phyloP scores from a whole-genome alignment of 2,113 vertebrate species.

The Oreotragus oreotragus region DNA sequence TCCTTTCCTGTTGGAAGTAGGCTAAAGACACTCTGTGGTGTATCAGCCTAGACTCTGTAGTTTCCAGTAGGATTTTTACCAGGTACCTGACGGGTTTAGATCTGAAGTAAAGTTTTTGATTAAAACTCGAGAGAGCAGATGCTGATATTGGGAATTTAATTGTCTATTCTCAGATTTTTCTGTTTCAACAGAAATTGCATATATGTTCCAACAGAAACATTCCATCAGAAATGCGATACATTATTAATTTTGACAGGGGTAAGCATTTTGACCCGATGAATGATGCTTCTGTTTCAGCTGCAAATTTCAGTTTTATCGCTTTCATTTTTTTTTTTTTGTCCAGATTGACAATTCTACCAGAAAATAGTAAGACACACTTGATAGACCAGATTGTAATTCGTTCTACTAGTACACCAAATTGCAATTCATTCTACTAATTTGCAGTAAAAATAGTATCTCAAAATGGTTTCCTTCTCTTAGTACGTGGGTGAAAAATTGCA shows the following conservation, averaged over 20 bases:
- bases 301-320: neutral
- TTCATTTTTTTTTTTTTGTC: neutral
- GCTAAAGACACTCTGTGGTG: neutral
- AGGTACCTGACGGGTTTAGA: neutral
- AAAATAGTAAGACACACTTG: neutral
- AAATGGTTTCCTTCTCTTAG: neutral
- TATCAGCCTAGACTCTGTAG: neutral
- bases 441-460: neutral
- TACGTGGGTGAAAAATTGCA: neutral
- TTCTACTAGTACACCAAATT: neutral
- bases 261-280: constrained; percentile 2
- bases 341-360: constrained; percentile 22
- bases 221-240: neutral
- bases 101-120: neutral
- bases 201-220: neutral
- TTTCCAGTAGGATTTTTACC: neutral
- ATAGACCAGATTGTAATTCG: neutral
- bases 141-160: neutral
- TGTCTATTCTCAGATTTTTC: neutral
- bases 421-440: neutral
- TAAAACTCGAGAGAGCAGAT: neutral
- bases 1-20: no score
- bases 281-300: neutral
- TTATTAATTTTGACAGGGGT: neutral
- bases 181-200: neutral